A percentile compares a stretch with the other conserved stretches of the same genome.
These are phyloP conservation scores for Larimichthys crocea DNA, from an alignment of 2,113 vertebrate species.

Conservation along the genomic window DNA sequence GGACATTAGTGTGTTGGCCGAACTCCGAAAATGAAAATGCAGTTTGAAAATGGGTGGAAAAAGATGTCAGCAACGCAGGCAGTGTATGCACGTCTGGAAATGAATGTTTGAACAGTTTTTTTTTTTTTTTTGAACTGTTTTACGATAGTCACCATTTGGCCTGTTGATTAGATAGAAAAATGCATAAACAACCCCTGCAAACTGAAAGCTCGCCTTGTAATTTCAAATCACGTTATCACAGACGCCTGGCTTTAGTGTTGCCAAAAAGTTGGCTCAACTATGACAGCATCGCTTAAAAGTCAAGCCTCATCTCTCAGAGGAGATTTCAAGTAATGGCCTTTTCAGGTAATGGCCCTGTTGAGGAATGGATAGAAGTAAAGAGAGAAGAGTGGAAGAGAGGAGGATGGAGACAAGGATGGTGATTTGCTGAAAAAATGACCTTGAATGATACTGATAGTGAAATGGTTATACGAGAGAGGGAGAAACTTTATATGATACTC, in stretches of 20 bases:
- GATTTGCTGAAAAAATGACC: slow-evolving; percentile 51
- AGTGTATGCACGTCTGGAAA: slow-evolving; percentile 18
- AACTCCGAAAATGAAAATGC: slow-evolving; percentile 37
- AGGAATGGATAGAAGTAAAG: slow-evolving; percentile 44
- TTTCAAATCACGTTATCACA: slow-evolving; percentile 10
- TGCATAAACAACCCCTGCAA: not conserved
- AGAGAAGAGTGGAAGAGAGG: slow-evolving; percentile 3
- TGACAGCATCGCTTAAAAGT: slow-evolving; percentile 61
- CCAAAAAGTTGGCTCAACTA: slow-evolving; percentile 24
- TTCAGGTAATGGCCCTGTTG: slow-evolving; percentile 64
- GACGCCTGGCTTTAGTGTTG: slow-evolving; percentile 8
- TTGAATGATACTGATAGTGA: slow-evolving; percentile 34
- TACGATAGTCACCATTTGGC: slow-evolving; percentile 9
- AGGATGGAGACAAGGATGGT: slow-evolving; percentile 19
- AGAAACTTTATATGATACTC: slow-evolving; percentile 7
- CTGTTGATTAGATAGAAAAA: not conserved
- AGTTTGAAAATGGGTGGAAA: slow-evolving; percentile 40
- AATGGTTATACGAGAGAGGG: slow-evolving; percentile 10
- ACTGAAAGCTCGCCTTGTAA: not conserved
- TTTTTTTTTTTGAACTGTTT: not conserved
- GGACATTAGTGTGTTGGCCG: not conserved
- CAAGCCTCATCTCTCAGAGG: slow-evolving; percentile 56
- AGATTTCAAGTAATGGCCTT: slow-evolving; percentile 66
- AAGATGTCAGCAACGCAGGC: slow-evolving; percentile 25
- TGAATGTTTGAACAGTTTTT: slow-evolving; percentile 20